These are phyloP conservation scores for Mustelus asterias DNA, from an alignment of 2,113 vertebrate species.

Conservation along the genomic window DNA sequence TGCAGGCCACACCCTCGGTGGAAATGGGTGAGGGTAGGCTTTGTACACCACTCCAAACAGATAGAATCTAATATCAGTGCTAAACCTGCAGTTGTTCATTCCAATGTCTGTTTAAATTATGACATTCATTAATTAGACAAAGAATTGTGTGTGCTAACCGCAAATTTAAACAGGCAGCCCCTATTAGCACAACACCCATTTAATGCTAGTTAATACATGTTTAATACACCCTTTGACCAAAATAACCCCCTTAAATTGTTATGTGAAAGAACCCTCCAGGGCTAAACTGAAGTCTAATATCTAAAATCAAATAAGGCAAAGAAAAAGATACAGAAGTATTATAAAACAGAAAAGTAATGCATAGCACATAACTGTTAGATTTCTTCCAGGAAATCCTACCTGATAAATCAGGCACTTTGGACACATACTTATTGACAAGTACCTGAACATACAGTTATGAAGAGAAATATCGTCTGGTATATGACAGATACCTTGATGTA, in stretches of 20 bases:
- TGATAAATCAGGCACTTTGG: not conserved
- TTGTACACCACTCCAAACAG: not conserved
- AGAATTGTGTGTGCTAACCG: not conserved
- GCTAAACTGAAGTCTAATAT: not conserved
- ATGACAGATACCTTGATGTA: not conserved
- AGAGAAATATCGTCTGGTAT: not conserved
- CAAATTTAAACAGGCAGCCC: not conserved
- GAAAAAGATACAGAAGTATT: not conserved
- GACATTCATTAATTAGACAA: not conserved
- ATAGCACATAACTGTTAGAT: not conserved
- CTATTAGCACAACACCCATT: not conserved
- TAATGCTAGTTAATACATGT: not conserved
- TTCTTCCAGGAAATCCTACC: not conserved
- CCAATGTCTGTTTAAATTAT: not conserved
- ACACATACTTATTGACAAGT: not conserved
- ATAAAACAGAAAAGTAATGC: not conserved
- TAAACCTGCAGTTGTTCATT: not conserved
- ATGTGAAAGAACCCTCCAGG: not conserved
- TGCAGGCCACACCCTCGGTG: no score
- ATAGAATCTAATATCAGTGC: not conserved
- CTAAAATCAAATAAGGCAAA: not conserved
- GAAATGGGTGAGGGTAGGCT: no score
- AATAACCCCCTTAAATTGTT: not conserved
- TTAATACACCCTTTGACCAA: not conserved
- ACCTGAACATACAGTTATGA: not conserved